Conservation (phyloP, 2,797 vertebrate species). For the Enteromius thamalakanensis region DNA sequence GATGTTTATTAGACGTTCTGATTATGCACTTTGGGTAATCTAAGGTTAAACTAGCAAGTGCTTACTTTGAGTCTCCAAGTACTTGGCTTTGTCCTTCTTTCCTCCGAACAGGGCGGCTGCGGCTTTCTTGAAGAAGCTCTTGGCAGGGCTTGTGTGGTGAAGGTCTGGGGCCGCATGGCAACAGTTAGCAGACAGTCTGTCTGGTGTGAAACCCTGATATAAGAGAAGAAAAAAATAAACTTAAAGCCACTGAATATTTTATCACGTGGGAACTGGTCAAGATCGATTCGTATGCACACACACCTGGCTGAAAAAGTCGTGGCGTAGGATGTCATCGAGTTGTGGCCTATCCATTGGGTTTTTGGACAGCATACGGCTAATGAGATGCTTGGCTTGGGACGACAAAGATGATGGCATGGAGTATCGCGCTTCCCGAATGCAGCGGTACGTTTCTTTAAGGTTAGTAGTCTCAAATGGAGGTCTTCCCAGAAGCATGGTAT, state of each 20-base stretch:
- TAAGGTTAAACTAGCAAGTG: neutral
- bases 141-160: conserved; percentile 86
- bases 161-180: conserved; percentile 86
- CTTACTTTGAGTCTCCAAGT: conserved; percentile 84
- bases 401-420: conserved; percentile 82
- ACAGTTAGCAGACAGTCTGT: conserved; percentile 82
- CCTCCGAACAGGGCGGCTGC: conserved; percentile 87
- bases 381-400: conserved; percentile 83
- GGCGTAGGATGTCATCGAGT: conserved; percentile 83
- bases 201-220: conserved; percentile 85
- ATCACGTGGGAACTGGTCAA: neutral
- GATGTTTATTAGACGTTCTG: too few species aligned
- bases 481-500: conserved; percentile 87
- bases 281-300: neutral
- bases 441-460: conserved; percentile 87
- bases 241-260: conserved; percentile 7
- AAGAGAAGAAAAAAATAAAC: neutral
- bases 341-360: conserved; percentile 83
- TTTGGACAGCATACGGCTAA: conserved; percentile 85
- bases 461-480: conserved; percentile 89
- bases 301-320: conserved; percentile 87
- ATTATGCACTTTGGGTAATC: neutral
- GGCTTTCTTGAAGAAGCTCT: conserved; percentile 88
- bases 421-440: conserved; percentile 86
- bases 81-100: conserved; percentile 88